A percentile compares a stretch with the other conserved stretches of the same genome.
These are phyloP conservation scores for Archivesica marissinica DNA, from an alignment of 1,140 invertebrate genomes.

Conservation along the genomic window DNA sequence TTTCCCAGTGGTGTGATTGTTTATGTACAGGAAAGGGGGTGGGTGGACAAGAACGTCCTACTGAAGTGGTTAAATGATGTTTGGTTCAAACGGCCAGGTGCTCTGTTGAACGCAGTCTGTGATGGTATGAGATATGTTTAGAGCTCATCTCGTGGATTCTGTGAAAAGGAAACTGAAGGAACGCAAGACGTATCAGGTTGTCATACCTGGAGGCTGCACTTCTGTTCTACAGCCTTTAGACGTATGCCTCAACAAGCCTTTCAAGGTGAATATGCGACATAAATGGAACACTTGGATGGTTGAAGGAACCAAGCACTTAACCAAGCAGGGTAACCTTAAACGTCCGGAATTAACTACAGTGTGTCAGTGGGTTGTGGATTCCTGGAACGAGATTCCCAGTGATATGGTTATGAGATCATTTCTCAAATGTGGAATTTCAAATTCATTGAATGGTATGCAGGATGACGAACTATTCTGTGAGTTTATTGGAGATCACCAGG, in stretches of 20 bases:
- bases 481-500: too few relatives aligned
- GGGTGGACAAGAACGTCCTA: constrained; percentile 64
- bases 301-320: neutral
- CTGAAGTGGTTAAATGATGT: constrained; percentile 65
- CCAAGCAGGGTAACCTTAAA: neutral
- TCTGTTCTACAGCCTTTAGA: constrained; percentile 65
- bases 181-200: constrained; percentile 17
- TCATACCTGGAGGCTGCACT: constrained; percentile 66
- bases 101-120: constrained; percentile 1
- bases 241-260: constrained; percentile 67
- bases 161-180: constrained; percentile 25
- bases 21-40: constrained; percentile 63
- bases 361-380: neutral
- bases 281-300: constrained; percentile 74
- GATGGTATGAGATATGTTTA: constrained; percentile 50
- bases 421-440: too few relatives aligned
- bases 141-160: neutral
- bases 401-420: too few relatives aligned
- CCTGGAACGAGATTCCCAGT: constrained; percentile 37
- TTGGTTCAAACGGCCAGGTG: constrained; percentile 55
- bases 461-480: too few relatives aligned
- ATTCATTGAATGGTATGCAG: too few relatives aligned
- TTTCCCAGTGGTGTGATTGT: constrained; percentile 52
- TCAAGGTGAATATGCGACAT: constrained; percentile 66
- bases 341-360: neutral